Evolutionary conservation across 2,888 invertebrate species (phyloP), one percentile per base, ranked within the genome.

Genomic region (Proisotoma minuta): DNA sequence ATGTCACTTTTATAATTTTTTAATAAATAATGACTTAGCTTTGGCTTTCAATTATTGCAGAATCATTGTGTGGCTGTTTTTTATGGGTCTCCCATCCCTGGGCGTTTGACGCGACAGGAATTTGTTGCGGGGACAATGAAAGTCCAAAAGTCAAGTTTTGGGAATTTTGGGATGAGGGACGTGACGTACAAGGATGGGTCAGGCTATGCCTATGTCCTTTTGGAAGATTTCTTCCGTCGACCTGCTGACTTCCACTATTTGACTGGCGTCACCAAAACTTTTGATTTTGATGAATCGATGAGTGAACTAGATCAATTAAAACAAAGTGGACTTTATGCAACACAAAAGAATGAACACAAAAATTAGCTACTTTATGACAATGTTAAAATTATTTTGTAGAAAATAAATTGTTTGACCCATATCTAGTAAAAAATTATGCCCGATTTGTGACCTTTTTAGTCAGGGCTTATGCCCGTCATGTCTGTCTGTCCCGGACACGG

Each of bases 101-200:
- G 66, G 23, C 50, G 27, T 28, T 50, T 60, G n/a, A 57, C 59
- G 0, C 29, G 52, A 3, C 63, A 59, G 5, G 70, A 73, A 20
- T 71, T 71, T 48, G 40, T 70, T 0, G 70, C 69, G 24, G 73
- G 73, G 24, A 69, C 68, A 5, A 27, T 73, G 1, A 50, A 39
- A 29, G 28, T 27, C 0, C 23, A 24, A 5, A 20, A 52, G 23
- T 18, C 18, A 3, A 22, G 2, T 8, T 15, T 34, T 22, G 34
- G 57, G 1, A 39, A 39, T 1, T 28, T 34, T 3, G 47, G 20
- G 1, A 53, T 28, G 23, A 15, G 26, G 1, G 12, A 51, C 12
- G 8, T 1, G 1, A 10, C 63, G 1, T 69, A 49, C 43, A 39
- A 57, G 23, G 68, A 68, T 52, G 65, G 57, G 2, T 47, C 65